phyloP scores from a whole-genome alignment of 2,113 vertebrate genomes.

The Pitta sordida region DNA sequence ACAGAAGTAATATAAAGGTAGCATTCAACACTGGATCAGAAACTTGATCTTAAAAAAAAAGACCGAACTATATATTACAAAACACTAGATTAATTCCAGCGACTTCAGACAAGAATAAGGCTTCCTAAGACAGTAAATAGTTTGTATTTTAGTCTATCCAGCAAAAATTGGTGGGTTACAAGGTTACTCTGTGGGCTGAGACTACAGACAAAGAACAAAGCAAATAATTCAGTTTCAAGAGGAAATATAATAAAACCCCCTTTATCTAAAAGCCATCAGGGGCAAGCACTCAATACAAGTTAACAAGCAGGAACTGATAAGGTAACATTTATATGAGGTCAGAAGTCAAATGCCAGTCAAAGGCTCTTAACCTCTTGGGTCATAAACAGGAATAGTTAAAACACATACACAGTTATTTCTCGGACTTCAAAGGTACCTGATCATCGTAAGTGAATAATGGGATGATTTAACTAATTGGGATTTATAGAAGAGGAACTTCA shows the following conservation, averaged over 20 bases:
- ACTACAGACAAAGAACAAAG: conserved; percentile 62
- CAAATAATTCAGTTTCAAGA: conserved; percentile 67
- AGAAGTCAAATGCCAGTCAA: conserved; percentile 93
- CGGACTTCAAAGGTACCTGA: conserved; percentile 70
- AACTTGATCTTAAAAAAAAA: not conserved
- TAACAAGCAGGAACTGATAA: conserved; percentile 88
- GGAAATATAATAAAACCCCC: conserved; percentile 75
- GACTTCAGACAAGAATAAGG: conserved; percentile 16
- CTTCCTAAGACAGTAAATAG: not conserved
- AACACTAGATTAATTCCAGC: not conserved
- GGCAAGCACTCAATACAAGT: conserved; percentile 85
- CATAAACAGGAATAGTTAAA: conserved; percentile 86
- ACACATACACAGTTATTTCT: conserved; percentile 78
- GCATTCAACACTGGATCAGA: accelerated
- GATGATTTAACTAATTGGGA: conserved; percentile 63
- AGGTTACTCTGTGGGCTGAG: conserved; percentile 57
- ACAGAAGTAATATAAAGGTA: not conserved
- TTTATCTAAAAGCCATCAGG: conserved; percentile 82
- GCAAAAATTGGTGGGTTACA: conserved; percentile 39
- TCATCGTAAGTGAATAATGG: conserved; percentile 35
- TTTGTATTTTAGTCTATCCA: conserved; percentile 30
- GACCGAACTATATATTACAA: not conserved
- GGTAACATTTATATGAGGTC: conserved; percentile 91
- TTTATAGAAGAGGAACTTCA: conserved; percentile 57
- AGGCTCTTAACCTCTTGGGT: conserved; percentile 91